Conservation (phyloP, 1,140 invertebrate species). For the Holcopasites calliopsidis region DNA sequence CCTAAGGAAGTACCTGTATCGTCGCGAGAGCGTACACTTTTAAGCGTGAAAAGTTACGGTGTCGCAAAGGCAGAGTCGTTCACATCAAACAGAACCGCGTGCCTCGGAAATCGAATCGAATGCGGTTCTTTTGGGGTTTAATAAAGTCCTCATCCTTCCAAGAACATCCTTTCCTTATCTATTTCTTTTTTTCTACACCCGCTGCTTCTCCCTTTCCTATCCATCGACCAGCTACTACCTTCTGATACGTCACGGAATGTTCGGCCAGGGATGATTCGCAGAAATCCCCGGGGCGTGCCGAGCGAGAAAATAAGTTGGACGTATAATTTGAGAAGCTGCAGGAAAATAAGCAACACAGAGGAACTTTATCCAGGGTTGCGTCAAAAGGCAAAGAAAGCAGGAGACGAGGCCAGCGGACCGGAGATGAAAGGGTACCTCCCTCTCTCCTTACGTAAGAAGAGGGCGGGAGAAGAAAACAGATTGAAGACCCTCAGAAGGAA, state of each 20-base stretch:
- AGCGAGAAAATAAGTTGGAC: constrained; percentile 59
- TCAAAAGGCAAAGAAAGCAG: constrained; percentile 51
- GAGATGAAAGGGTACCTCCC: constrained; percentile 55
- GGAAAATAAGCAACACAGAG: constrained; percentile 61
- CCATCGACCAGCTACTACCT: neutral
- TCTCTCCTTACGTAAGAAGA: neutral
- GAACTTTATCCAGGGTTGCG: constrained; percentile 59
- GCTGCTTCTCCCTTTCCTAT: neutral
- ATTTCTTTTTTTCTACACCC: too few species aligned
- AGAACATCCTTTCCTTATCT: neutral
- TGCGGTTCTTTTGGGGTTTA: constrained; percentile 56
- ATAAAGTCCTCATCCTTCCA: constrained; percentile 49
- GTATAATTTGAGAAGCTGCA: constrained; percentile 67
- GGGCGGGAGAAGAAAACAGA: constrained; percentile 5
- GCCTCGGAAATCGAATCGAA: constrained; percentile 57
- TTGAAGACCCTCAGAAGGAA: neutral
- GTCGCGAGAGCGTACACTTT: neutral
- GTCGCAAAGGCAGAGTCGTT: neutral
- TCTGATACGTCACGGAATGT: constrained; percentile 50
- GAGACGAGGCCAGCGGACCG: constrained; percentile 22
- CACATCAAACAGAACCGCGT: constrained; percentile 47
- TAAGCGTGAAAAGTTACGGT: constrained; percentile 22
- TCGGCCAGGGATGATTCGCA: constrained; percentile 34
- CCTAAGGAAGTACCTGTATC: neutral
- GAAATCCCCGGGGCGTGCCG: constrained; percentile 54